Percentiles rank a stretch among this genome's conserved stretches.
These are phyloP conservation scores for Eidolon helvum DNA, from an alignment of 2,113 vertebrate genomes.

Conservation along the genomic window DNA sequence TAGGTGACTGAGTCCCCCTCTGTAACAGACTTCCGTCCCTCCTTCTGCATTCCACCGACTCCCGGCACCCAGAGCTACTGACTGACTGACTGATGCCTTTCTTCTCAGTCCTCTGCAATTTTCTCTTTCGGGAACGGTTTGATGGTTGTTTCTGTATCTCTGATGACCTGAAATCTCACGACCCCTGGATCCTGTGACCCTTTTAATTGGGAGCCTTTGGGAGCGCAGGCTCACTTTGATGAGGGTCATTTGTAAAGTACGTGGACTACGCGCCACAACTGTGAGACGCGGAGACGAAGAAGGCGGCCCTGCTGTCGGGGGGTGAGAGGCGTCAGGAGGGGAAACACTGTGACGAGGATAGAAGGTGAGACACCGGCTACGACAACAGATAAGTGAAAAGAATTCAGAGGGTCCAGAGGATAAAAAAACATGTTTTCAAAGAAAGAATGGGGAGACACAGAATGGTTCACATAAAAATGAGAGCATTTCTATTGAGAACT, in stretches of 20 bases:
- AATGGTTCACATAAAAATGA: slow-evolving; percentile 16
- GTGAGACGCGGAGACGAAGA: background rate
- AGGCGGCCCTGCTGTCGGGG: background rate
- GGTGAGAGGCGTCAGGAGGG: background rate
- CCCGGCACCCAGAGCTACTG: background rate
- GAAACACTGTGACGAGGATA: slow-evolving; percentile 5
- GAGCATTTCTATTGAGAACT: background rate
- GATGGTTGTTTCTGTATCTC: background rate
- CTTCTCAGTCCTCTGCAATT: background rate
- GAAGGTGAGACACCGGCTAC: background rate
- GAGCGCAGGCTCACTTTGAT: background rate
- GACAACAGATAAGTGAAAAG: slow-evolving; percentile 22
- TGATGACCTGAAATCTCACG: background rate
- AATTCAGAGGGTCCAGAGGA: background rate
- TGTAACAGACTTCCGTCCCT: background rate
- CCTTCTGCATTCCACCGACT: background rate
- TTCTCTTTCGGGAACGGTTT: background rate
- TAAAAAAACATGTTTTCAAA: slow-evolving; percentile 18
- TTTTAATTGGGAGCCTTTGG: background rate
- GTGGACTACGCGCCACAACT: background rate
- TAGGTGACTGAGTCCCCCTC: background rate
- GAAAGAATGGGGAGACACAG: background rate
- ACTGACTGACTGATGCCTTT: background rate
- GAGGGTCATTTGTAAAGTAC: background rate
- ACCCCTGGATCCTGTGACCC: background rate